Base-by-base conservation (phyloP, 2,888 invertebrate species). In the Cylloceria caligata region DNA sequence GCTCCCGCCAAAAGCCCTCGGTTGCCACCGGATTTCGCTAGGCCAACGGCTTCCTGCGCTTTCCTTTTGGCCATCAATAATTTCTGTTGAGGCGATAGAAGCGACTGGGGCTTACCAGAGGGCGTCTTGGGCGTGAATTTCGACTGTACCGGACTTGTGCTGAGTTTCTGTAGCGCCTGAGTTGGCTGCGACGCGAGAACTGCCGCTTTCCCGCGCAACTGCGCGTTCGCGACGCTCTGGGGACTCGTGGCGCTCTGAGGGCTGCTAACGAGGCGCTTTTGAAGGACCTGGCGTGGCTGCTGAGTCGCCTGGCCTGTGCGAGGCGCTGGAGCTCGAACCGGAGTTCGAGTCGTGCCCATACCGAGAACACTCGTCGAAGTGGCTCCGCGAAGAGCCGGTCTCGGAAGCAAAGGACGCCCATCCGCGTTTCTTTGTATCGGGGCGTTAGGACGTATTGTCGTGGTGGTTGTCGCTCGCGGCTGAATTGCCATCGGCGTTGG, bases 11-110 rank as follows among this genome's bases (percentile, higher is more conserved):
- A 68, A 19, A 89, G 83, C 7, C 89, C 91, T 19, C 89, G 88
- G 68, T 86, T 85, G 67, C 84, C 85, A 6, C 84, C 85, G 7
- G 89, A 80, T 76, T 90, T 91, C 2, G 88, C 81, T 3, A 92
- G 83, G 13, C 92, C 92, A 1, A 90, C 92, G 52, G 91, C 91
- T 55, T 92, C 92, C 60, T 92, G 92, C 3, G 90, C 91, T 84
- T 92, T 93, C 74, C 90, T 89, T 80, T 92, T 91, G 5, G 91
- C 92, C 91, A 91, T 91, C 55, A 92, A 30, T 78, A 92, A 86
- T 30, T 92, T 93, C 81, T 93, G 92, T 47, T 92, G 92, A 5
- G 92, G 90, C 57, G 92, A 90, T 47, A 91, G 86, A 2, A 91
- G 81, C 21, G 90, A 90, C 67, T 91, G 92, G 7, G 86, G 76